These are phyloP conservation scores for Formica selysi DNA, from an alignment of 1,140 invertebrate species.

Conservation along the genomic window DNA sequence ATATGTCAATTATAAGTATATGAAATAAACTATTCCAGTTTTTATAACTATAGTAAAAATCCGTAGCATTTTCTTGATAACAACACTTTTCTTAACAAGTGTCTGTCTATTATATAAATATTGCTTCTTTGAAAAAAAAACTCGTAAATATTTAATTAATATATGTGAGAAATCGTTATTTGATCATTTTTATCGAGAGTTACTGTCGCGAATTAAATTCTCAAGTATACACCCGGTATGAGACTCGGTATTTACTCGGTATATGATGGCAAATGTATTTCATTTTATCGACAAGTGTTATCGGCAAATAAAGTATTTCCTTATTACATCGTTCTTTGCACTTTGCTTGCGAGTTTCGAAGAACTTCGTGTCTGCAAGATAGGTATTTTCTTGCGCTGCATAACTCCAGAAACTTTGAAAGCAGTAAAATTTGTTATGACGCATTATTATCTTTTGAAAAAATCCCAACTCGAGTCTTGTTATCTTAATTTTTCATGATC, in stretches of 20 bases:
- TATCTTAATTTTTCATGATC: background rate
- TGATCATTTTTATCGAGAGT: background rate
- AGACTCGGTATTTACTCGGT: conserved; percentile 10
- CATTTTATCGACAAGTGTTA: conserved; percentile 5
- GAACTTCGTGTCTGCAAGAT: background rate
- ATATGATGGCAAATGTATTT: conserved; percentile 27
- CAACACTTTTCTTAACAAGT: no score
- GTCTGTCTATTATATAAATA: no score
- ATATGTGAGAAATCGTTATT: background rate
- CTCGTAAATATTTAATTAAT: no score
- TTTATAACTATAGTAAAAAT: background rate
- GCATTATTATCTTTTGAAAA: background rate
- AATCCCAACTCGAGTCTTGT: background rate
- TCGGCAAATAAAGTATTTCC: conserved; percentile 11
- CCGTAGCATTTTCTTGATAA: background rate
- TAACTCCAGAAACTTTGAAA: background rate
- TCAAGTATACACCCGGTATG: conserved; percentile 45
- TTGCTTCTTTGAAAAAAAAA: no score
- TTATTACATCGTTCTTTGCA: conserved; percentile 21
- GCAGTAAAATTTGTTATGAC: background rate
- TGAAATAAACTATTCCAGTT: background rate
- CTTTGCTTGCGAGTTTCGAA: conserved; percentile 10
- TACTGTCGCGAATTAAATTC: conserved; percentile 5
- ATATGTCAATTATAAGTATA: background rate
- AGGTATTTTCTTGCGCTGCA: background rate